Conservation (phyloP, 2,113 vertebrate genomes). For the Phalacrocorax aristotelis region DNA sequence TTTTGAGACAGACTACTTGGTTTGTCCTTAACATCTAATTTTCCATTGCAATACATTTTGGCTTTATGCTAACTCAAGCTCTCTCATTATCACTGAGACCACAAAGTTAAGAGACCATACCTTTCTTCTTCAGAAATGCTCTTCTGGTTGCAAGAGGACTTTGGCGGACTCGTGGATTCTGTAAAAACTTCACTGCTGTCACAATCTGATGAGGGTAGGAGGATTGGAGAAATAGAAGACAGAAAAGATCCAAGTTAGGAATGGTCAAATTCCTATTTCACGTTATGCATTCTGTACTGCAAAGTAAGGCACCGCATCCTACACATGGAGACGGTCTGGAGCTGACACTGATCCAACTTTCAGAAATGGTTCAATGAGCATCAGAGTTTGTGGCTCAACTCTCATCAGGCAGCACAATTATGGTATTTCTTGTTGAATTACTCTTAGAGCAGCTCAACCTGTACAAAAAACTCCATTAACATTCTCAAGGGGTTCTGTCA, state of each 20-base stretch:
- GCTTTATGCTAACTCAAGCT: not conserved
- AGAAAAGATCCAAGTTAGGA: constrained; percentile 18
- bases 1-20: not conserved
- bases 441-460: not conserved
- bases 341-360: not conserved
- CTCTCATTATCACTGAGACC: not conserved
- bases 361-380: not conserved
- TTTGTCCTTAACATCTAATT: not conserved
- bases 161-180: constrained; percentile 92
- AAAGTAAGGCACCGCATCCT: not conserved
- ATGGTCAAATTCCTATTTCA: not conserved
- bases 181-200: constrained; percentile 95
- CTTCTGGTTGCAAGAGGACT: constrained; percentile 88
- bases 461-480: not conserved
- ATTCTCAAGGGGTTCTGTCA: not conserved
- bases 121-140: constrained; percentile 97
- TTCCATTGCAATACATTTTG: not conserved
- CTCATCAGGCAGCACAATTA: not conserved
- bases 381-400: not conserved
- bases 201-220: constrained; percentile 78
- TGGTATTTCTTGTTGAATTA: not conserved
- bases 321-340: not conserved
- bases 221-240: constrained; percentile 29
- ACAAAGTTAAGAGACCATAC: constrained; percentile 69
- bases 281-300: not conserved